A percentile compares a stretch with the other conserved stretches of the same genome.
Evolutionary conservation across 2,797 vertebrate genomes (phyloP).

Genomic region (Gobio occitaniae): DNA sequence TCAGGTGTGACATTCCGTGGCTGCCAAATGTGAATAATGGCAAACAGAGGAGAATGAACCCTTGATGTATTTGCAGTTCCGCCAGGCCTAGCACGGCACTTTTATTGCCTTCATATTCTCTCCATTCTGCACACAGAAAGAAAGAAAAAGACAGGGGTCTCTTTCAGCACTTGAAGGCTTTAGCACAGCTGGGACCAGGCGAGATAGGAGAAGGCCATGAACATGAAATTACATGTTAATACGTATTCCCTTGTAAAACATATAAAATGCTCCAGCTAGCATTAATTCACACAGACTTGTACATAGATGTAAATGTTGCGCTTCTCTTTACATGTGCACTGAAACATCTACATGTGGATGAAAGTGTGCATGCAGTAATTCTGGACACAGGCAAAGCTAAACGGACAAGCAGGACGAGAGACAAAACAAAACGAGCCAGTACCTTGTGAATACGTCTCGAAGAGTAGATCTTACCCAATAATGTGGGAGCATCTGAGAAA

Average conservation of each 20-base stretch:
- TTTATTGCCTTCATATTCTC: slow-evolving; percentile 57
- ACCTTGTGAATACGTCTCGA: slow-evolving; percentile 10
- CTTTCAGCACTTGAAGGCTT: slow-evolving; percentile 30
- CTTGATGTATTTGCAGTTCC: slow-evolving; percentile 65
- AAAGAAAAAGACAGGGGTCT: slow-evolving; percentile 25
- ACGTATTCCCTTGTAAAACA: slow-evolving; percentile 12
- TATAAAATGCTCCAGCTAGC: neutral
- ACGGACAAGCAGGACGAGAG: slow-evolving; percentile 1
- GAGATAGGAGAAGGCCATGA: neutral
- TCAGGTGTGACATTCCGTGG: slow-evolving; percentile 73
- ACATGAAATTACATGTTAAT: slow-evolving; percentile 21
- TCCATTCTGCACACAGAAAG: slow-evolving; percentile 28
- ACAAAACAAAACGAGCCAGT: slow-evolving; percentile 22
- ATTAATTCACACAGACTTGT: neutral
- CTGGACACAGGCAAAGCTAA: neutral
- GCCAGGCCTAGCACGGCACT: slow-evolving; percentile 38
- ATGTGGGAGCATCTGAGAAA: slow-evolving; percentile 68
- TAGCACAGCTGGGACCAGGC: slow-evolving; percentile 50
- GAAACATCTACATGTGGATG: neutral
- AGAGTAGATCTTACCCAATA: slow-evolving; percentile 40
- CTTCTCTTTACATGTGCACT: neutral
- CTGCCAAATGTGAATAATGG: slow-evolving; percentile 72
- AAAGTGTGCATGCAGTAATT: slow-evolving; percentile 5
- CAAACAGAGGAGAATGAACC: slow-evolving; percentile 56
- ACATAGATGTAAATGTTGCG: neutral